Conservation (phyloP, 2,888 invertebrate genomes). For the Dryobota labecula region DNA sequence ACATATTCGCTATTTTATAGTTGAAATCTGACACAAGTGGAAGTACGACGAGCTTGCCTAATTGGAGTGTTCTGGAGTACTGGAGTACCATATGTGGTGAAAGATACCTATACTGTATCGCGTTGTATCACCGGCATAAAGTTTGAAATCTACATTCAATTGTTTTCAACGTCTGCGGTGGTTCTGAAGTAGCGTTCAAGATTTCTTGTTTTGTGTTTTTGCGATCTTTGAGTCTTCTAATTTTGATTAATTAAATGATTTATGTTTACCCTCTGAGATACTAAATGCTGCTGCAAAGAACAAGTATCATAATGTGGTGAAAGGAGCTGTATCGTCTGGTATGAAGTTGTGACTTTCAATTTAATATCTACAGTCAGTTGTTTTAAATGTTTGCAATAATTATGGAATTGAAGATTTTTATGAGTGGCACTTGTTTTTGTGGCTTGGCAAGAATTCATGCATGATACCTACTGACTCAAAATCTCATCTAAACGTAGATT, state of each 20-base stretch:
- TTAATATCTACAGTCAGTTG: neutral
- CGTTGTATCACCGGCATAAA: slow-evolving; percentile 9
- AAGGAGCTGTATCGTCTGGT: neutral
- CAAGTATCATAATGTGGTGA: neutral
- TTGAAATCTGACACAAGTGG: slow-evolving; percentile 71
- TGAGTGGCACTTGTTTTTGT: neutral
- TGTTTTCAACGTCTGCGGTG: slow-evolving; percentile 17
- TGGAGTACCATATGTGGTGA: slow-evolving; percentile 45
- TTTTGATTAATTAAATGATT: neutral
- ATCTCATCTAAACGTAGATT: neutral
- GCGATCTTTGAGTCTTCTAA: neutral
- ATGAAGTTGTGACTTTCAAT: neutral
- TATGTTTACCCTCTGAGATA: neutral
- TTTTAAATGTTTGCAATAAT: neutral
- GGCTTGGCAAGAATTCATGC: neutral
- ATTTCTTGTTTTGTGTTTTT: neutral
- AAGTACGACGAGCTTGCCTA: slow-evolving; percentile 62
- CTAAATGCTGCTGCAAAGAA: neutral
- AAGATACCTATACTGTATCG: slow-evolving; percentile 7
- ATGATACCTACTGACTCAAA: neutral
- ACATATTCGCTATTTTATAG: slow-evolving; percentile 69
- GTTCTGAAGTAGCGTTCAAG: slow-evolving; percentile 7
- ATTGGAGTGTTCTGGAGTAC: slow-evolving; percentile 69
- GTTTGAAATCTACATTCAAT: slow-evolving; percentile 36
- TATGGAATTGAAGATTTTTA: neutral